These are phyloP conservation scores for Gymnosoma rotundatum DNA, from an alignment of 2,888 invertebrate genomes.

Conservation along the genomic window DNA sequence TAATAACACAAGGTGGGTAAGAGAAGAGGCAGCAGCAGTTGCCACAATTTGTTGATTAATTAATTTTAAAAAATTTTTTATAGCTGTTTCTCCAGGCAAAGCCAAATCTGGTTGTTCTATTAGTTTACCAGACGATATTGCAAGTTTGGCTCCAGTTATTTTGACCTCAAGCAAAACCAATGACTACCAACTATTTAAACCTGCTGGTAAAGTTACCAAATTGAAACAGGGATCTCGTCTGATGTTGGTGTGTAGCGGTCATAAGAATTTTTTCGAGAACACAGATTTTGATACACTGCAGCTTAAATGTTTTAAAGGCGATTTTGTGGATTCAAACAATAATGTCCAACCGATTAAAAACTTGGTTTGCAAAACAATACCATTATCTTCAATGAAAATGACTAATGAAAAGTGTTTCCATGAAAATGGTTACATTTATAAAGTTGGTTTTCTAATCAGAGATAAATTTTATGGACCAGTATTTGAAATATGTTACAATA, in stretches of 20 bases:
- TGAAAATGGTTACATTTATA: conserved; percentile 72
- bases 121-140: conserved; percentile 34
- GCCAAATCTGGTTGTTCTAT: conserved; percentile 34
- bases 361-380: conserved; percentile 69
- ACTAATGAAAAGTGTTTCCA: conserved; percentile 74
- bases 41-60: too few relatives aligned
- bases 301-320: conserved; percentile 64
- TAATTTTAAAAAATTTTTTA: not conserved
- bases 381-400: conserved; percentile 72
- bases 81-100: conserved; percentile 7
- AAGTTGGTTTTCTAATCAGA: conserved; percentile 73
- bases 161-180: conserved; percentile 13
- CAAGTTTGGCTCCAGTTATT: conserved; percentile 52
- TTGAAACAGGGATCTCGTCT: conserved; percentile 70
- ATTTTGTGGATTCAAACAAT: conserved; percentile 60
- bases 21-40: too few relatives aligned
- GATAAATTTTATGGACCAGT: conserved; percentile 57
- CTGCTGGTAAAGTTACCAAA: conserved; percentile 67
- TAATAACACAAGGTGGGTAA: not conserved
- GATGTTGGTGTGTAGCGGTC: conserved; percentile 73
- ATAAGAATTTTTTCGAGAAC: conserved; percentile 71
- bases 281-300: conserved; percentile 41
- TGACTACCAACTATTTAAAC: conserved; percentile 72
- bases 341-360: conserved; percentile 43
- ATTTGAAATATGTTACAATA: conserved; percentile 65